phyloP scores from a whole-genome alignment of 2,888 invertebrate genomes.

The Acanthoscelides obtectus region DNA sequence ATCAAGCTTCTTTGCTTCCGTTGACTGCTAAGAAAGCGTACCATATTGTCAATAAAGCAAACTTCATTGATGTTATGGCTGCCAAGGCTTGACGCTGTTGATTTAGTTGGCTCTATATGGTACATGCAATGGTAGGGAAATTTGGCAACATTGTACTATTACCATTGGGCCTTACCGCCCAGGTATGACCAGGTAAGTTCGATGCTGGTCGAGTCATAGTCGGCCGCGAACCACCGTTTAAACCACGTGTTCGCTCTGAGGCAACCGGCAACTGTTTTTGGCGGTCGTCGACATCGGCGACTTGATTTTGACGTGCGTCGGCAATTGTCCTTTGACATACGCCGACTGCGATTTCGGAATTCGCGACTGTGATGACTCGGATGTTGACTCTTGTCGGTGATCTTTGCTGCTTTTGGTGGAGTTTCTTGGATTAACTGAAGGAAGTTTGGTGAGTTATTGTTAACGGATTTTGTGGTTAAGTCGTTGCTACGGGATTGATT shows the following conservation, averaged over 20 bases:
- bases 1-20: too few relatives aligned
- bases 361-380: background rate
- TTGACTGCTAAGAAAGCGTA: too few relatives aligned
- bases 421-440: background rate
- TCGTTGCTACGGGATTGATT: background rate
- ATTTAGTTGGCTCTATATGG: too few relatives aligned
- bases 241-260: background rate
- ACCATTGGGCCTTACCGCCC: conserved; percentile 5
- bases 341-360: background rate
- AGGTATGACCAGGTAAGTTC: conserved; percentile 23
- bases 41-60: too few relatives aligned
- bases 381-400: background rate
- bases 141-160: background rate
- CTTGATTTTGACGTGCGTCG: background rate
- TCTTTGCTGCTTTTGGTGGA: background rate
- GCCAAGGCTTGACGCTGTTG: too few relatives aligned
- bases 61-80: too few relatives aligned
- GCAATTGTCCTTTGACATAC: background rate
- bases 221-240: background rate
- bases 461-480: background rate
- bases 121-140: too few relatives aligned
- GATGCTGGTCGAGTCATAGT: conserved; percentile 10
- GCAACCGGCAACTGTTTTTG: background rate
- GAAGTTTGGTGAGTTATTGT: background rate
- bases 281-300: background rate